Conservation (phyloP, 2,113 vertebrate genomes). For the Alexandromys fortis region DNA sequence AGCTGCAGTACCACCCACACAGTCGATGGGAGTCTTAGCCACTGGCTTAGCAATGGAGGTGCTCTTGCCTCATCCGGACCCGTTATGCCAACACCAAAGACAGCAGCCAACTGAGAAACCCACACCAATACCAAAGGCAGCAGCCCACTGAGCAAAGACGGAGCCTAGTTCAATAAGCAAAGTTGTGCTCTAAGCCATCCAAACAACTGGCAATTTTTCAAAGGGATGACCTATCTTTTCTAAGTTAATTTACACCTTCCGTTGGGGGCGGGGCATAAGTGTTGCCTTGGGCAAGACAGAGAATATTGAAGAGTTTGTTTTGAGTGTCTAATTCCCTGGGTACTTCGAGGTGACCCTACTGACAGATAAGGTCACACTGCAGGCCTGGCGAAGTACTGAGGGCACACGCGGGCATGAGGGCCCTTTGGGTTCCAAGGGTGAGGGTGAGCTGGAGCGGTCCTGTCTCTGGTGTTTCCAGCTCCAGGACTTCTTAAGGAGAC, state of each 20-base stretch:
- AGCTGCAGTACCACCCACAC: conserved; percentile 11
- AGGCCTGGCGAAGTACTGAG: neutral
- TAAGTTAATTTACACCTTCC: conserved; percentile 81
- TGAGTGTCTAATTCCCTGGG: conserved; percentile 69
- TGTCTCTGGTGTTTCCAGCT: conserved; percentile 33
- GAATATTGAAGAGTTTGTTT: conserved; percentile 75
- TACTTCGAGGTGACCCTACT: conserved; percentile 66
- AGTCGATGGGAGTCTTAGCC: neutral
- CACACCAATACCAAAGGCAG: neutral
- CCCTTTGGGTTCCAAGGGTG: neutral
- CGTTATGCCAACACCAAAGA: neutral
- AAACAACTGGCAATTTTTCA: conserved; percentile 70
- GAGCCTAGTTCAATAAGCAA: conserved; percentile 72
- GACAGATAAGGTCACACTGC: conserved; percentile 66
- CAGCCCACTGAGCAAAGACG: conserved; percentile 28
- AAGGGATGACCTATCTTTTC: conserved; percentile 78
- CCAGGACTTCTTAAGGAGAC: conserved; percentile 64
- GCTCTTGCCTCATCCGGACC: neutral
- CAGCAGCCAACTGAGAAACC: neutral
- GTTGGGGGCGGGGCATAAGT: conserved; percentile 59
- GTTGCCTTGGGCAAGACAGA: conserved; percentile 68
- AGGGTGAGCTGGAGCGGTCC: neutral
- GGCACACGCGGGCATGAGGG: neutral
- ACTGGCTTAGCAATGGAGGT: neutral
- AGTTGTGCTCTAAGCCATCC: conserved; percentile 72